A percentile compares a stretch with the other conserved stretches of the same genome.
phyloP scores from a whole-genome alignment of 2,888 invertebrate genomes.

The Mylabris sibirica region DNA sequence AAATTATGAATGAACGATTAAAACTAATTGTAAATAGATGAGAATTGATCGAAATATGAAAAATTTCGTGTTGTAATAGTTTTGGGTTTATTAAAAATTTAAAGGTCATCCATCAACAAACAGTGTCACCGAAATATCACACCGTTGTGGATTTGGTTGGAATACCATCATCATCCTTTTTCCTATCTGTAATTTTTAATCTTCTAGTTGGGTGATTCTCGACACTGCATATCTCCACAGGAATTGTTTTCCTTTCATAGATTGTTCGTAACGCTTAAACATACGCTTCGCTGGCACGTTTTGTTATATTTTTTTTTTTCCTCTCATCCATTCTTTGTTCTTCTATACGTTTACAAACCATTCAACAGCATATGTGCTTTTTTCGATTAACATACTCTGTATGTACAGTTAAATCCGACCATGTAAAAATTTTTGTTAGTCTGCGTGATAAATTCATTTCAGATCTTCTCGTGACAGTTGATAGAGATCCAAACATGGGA shows the following conservation, averaged over 20 bases:
- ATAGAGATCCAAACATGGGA: conserved; percentile 7
- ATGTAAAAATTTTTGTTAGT: not conserved
- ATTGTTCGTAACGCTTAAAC: conserved; percentile 30
- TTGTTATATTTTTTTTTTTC: conserved; percentile 23
- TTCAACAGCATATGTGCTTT: conserved; percentile 24
- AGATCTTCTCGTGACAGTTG: conserved; percentile 8
- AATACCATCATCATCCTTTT: not conserved
- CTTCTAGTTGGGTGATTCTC: conserved; percentile 33
- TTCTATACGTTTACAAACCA: conserved; percentile 7
- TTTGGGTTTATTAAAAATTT: not conserved
- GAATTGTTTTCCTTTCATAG: conserved; percentile 35
- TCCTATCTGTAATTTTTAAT: conserved; percentile 32
- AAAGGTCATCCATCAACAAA: conserved; percentile 23
- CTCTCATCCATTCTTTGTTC: not conserved
- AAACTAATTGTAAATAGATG: not conserved
- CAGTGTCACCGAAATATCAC: conserved; percentile 22
- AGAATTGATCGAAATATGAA: not conserved
- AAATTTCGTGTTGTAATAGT: not conserved
- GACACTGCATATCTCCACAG: conserved; percentile 32
- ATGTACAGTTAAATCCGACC: not conserved
- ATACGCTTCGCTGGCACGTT: conserved; percentile 29
- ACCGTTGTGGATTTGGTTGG: conserved; percentile 4
- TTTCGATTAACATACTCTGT: not conserved
- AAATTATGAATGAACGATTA: not conserved
- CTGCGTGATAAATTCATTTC: conserved; percentile 2